Evolutionary conservation across 2,797 vertebrate species (phyloP), one percentile per base, ranked within the genome.

Genomic region (Syngnathus acus): DNA sequence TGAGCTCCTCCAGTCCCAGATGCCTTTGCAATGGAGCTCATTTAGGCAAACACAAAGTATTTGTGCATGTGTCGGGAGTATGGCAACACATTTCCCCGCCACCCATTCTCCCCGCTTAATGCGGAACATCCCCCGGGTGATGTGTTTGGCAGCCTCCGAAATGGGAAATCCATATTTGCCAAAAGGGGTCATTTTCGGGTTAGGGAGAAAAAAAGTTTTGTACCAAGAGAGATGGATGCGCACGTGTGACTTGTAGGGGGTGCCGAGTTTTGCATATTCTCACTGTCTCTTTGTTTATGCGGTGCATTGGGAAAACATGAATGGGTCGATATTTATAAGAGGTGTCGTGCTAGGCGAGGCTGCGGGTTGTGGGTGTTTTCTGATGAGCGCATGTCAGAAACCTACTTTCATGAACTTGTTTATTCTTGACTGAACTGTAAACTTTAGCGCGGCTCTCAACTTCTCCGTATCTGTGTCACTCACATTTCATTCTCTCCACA

Each of bases 51-150:
- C 88, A 82, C 89, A 91, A 90, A 89, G 87, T 90, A 88, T 92
- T 91, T 91, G 90, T 90, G 87, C 83, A 87, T 89, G 90, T 90
- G 89, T 91, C 89, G 83, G 79, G 79, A 86, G 86, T 85, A 89
- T 86, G 80, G 90, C 89, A 85, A 85, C 88, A 78, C 89, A 89
- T 88, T 87, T 89, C 87, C 83, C 82, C 83, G 84, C 81, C 82
- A 77, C 86, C 88, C 82, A 91, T 92, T 92, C 89, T 91, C 80
- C 26, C 76, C 70, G 85, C 84, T 88, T 92, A 91, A 92, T 92
- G 91, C 87, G 89, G 90, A 92, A 92, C 91, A 92, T 92, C 90
- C 91, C 90, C 87, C 51, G 89, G 90, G 91, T 90, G 90, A 91
- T 89, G 89, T 87, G 84, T 91, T 89, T 91, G 90, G 89, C 91